Conservation (phyloP, 2,888 invertebrate genomes). For the Polietes domitor region DNA sequence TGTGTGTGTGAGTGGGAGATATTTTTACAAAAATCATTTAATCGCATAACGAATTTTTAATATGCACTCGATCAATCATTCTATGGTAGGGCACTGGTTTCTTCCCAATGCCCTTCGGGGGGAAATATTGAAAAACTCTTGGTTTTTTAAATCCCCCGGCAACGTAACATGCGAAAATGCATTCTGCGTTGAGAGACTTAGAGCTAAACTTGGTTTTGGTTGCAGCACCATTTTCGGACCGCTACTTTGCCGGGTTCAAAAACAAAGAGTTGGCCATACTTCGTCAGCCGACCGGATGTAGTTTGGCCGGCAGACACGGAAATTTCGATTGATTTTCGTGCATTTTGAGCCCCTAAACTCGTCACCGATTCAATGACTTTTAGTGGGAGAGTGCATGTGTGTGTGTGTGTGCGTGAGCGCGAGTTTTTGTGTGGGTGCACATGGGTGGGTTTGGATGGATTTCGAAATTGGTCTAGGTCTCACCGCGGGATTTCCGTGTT, state of each 20-base stretch:
- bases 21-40: conserved; percentile 43
- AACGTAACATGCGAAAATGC: conserved; percentile 49
- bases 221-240: conserved; percentile 49
- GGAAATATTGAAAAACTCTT: conserved; percentile 43
- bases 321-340: conserved; percentile 51
- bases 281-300: not conserved
- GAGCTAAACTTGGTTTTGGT: conserved; percentile 56
- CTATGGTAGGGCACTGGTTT: no score
- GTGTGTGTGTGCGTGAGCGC: not conserved
- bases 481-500: conserved; percentile 58
- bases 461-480: conserved; percentile 56
- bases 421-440: not conserved
- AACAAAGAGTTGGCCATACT: conserved; percentile 47
- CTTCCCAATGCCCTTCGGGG: conserved; percentile 1
- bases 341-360: conserved; percentile 58
- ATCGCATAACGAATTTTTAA: conserved; percentile 37
- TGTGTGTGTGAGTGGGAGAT: not conserved
- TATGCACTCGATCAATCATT: conserved; percentile 38
- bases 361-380: conserved; percentile 43
- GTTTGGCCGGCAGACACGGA: conserved; percentile 46
- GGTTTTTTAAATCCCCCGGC: conserved; percentile 36
- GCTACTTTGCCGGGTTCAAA: conserved; percentile 31
- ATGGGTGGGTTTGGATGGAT: conserved; percentile 22
- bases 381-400: conserved; percentile 8
- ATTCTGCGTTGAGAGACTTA: conserved; percentile 43